phyloP scores from a whole-genome alignment of 2,888 invertebrate genomes.

The Branchellion lobata region DNA sequence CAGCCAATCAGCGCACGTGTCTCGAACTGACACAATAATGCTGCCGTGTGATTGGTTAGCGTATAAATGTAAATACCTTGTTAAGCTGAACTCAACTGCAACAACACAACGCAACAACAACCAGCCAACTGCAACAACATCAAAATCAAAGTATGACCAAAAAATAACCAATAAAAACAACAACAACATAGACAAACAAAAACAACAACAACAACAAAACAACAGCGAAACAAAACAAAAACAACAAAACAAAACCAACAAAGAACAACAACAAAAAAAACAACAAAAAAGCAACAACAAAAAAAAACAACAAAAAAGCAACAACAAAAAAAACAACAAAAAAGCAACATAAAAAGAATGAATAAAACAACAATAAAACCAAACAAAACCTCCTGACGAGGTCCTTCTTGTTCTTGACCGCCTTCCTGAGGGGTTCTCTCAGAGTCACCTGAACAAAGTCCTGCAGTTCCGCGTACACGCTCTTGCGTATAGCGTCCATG shows the following conservation, averaged over 20 bases:
- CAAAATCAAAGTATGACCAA: neutral
- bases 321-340: no score
- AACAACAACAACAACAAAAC: neutral
- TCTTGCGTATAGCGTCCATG: conserved; percentile 81
- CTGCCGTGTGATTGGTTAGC: conserved; percentile 66
- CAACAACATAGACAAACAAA: neutral
- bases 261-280: no score
- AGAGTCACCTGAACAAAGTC: conserved; percentile 88
- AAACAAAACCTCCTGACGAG: conserved; percentile 72
- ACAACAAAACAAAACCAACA: no score
- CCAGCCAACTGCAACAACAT: no score
- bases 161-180: no score
- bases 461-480: conserved; percentile 93
- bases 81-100: no score
- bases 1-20: conserved; percentile 95
- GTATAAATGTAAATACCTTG: no score
- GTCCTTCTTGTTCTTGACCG: conserved; percentile 96
- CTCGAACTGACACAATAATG: conserved; percentile 92
- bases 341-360: neutral
- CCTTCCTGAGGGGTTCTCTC: conserved; percentile 88
- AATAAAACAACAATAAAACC: conserved; percentile 17
- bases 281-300: no score
- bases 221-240: neutral
- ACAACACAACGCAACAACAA: no score
- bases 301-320: no score